phyloP scores from a whole-genome alignment of 2,113 vertebrate genomes.

The Corynorhinus townsendii region DNA sequence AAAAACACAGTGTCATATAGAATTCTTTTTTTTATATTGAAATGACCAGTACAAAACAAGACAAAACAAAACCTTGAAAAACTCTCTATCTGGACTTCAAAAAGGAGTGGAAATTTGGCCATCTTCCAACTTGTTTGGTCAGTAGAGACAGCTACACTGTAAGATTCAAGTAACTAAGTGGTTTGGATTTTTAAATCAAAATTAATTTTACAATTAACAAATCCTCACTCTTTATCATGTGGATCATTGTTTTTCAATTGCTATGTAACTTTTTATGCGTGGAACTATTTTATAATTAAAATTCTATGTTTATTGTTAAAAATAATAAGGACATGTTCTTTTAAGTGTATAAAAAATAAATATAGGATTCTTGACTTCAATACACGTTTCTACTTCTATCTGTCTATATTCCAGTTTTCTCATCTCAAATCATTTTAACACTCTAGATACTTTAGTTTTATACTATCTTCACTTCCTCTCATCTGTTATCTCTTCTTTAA shows the following conservation, averaged over 20 bases:
- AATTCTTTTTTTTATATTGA: neutral
- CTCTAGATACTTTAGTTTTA: neutral
- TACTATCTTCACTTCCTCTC: neutral
- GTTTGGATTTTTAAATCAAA: conserved; percentile 52
- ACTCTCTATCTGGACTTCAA: neutral
- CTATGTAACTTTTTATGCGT: conserved; percentile 22
- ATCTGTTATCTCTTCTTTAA: neutral
- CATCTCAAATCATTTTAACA: neutral
- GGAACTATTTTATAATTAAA: conserved; percentile 50
- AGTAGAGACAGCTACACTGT: conserved; percentile 15
- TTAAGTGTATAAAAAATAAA: neutral
- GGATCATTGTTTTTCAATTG: conserved; percentile 25
- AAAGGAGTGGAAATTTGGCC: neutral
- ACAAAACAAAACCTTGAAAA: neutral
- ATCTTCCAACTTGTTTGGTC: neutral
- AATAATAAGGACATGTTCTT: conserved; percentile 3
- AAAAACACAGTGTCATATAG: neutral
- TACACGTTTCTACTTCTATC: neutral
- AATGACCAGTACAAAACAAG: neutral
- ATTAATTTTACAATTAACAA: conserved; percentile 50
- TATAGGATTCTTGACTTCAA: neutral
- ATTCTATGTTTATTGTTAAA: conserved; percentile 47
- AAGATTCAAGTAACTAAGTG: conserved; percentile 44
- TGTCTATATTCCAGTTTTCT: neutral
- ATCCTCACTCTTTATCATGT: neutral